phyloP scores from a whole-genome alignment of 2,113 vertebrate species.

The Archocentrus centrarchus region DNA sequence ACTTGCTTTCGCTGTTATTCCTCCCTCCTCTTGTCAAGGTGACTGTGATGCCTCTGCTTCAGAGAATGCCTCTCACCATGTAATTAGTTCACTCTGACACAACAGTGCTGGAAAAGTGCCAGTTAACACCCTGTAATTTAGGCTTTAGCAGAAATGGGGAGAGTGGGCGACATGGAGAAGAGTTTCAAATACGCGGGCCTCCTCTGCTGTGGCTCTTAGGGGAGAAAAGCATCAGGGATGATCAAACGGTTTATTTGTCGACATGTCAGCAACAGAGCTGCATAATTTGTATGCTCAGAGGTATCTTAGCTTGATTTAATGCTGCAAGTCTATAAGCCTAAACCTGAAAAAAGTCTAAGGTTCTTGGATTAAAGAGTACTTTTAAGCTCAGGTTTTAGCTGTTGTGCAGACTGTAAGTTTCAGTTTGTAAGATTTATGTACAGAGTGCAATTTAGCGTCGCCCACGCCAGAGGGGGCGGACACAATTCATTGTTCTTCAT shows the following conservation, averaged over 20 bases:
- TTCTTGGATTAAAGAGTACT: background rate
- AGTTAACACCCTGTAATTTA: slow-evolving; percentile 45
- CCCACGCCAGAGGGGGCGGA: background rate
- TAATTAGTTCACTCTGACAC: slow-evolving; percentile 36
- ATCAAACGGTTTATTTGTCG: background rate
- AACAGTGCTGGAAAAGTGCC: background rate
- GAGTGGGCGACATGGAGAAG: slow-evolving; percentile 9
- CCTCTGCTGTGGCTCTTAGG: slow-evolving; percentile 9
- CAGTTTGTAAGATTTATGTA: background rate
- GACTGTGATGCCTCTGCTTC: background rate
- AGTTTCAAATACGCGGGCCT: background rate
- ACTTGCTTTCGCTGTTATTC: background rate
- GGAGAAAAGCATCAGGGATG: background rate
- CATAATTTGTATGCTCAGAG: background rate
- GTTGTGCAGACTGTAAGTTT: background rate
- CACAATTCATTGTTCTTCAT: background rate
- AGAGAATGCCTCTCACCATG: background rate
- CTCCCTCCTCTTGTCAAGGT: background rate
- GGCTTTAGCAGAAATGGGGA: background rate
- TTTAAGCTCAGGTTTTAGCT: background rate
- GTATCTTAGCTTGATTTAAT: background rate
- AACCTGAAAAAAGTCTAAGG: background rate
- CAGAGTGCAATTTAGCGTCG: background rate
- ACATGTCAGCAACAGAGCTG: background rate
- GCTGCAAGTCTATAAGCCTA: background rate